Evolutionary conservation across 1,140 invertebrate species (phyloP).

Genomic region (silkworm (Bombyx mori)): ASM3026992v2 NC_085110.1:10933501-10934000

Average conservation of each 20-base stretch:
- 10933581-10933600: conserved; percentile 62
- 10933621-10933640: conserved; percentile 62
- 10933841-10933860: conserved; percentile 9
- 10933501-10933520: too few species aligned
- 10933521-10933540: background rate
- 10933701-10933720: conserved; percentile 38
- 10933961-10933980: too few species aligned
- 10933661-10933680: conserved; percentile 66
- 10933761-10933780: conserved; percentile 22
- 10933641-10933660: conserved; percentile 25
- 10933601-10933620: conserved; percentile 39
- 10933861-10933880: conserved; percentile 11
- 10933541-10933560: conserved; percentile 47
- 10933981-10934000: background rate
- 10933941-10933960: conserved; percentile 13
- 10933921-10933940: conserved; percentile 41
- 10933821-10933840: background rate
- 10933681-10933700: conserved; percentile 29
- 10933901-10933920: conserved; percentile 7
- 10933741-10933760: conserved; percentile 50
- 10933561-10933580: conserved; percentile 62
- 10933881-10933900: conserved; percentile 16
- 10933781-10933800: conserved; percentile 20
- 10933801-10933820: conserved; percentile 5
- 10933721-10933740: conserved; percentile 30